These are phyloP conservation scores for Cyprinodon brontotheroides DNA, from an alignment of 2,113 vertebrate species.

Conservation along the genomic window DNA sequence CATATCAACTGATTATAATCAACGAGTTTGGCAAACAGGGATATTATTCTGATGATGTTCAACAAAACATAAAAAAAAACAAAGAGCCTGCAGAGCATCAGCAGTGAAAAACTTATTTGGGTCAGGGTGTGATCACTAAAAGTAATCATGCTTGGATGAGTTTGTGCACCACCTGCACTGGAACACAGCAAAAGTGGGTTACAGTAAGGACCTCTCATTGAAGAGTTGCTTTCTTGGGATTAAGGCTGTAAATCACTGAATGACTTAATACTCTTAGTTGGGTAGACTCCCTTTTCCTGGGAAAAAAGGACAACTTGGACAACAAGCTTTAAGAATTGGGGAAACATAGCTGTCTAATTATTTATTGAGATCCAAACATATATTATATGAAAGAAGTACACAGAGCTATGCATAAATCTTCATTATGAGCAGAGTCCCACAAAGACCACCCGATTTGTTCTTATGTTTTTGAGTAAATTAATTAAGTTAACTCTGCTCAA, in stretches of 20 bases:
- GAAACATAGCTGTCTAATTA: not conserved
- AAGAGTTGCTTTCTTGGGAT: slow-evolving; percentile 7
- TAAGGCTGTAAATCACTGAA: slow-evolving; percentile 1
- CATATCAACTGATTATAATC: not conserved
- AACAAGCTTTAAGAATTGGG: not conserved
- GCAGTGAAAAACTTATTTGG: slow-evolving; percentile 30
- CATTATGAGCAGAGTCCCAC: not conserved
- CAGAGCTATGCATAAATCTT: not conserved
- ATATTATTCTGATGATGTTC: not conserved
- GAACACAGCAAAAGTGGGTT: slow-evolving; percentile 4
- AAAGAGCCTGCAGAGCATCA: not conserved
- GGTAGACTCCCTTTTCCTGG: slow-evolving; percentile 41
- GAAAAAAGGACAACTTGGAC: slow-evolving; percentile 1
- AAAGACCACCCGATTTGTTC: not conserved
- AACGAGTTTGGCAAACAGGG: not conserved
- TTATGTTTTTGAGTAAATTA: not conserved
- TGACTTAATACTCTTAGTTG: not conserved
- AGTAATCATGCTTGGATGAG: slow-evolving; percentile 36
- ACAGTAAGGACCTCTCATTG: not conserved
- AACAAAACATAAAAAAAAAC: not conserved
- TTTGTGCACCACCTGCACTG: slow-evolving; percentile 47
- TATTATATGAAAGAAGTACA: not conserved
- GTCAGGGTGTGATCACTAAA: slow-evolving; percentile 40
- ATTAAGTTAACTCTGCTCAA: not conserved
- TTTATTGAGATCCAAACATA: not conserved